Evolutionary conservation across 2,113 vertebrate genomes (phyloP).

Genomic region (Gobiocypris rarus): DNA sequence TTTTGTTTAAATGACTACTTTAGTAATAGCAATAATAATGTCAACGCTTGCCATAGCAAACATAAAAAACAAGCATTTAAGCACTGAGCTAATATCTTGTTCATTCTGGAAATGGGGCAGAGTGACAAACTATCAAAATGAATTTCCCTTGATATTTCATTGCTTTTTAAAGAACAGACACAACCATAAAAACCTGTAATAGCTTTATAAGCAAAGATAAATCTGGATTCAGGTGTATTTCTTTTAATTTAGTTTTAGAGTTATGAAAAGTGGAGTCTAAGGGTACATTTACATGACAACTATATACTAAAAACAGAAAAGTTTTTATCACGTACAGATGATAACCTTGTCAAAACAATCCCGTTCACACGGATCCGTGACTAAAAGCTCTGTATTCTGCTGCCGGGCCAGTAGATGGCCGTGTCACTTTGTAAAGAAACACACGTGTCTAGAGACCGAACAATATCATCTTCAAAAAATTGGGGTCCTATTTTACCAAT

Average conservation of each 20-base stretch:
- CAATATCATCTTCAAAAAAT: no score
- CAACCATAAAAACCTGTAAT: not conserved
- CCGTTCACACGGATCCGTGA: no score
- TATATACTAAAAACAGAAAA: no score
- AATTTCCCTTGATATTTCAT: not conserved
- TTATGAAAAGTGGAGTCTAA: not conserved
- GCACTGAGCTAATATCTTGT: not conserved
- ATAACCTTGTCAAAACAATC: no score
- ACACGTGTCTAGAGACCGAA: no score
- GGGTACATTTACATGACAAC: no score
- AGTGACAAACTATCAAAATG: not conserved
- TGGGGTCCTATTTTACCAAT: no score
- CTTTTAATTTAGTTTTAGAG: not conserved
- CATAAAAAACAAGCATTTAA: not conserved
- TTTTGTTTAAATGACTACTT: not conserved
- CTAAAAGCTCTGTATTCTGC: no score
- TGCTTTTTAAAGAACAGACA: not conserved
- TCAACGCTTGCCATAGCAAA: no score
- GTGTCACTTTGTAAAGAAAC: no score
- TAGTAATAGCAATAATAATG: not conserved
- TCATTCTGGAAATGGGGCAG: not conserved
- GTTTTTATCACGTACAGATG: no score
- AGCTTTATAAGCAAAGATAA: not conserved
- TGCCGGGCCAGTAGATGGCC: no score
- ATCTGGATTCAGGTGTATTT: not conserved